These are phyloP conservation scores for Mus minutoides DNA, from an alignment of 2,797 vertebrate species.

Conservation along the genomic window DNA sequence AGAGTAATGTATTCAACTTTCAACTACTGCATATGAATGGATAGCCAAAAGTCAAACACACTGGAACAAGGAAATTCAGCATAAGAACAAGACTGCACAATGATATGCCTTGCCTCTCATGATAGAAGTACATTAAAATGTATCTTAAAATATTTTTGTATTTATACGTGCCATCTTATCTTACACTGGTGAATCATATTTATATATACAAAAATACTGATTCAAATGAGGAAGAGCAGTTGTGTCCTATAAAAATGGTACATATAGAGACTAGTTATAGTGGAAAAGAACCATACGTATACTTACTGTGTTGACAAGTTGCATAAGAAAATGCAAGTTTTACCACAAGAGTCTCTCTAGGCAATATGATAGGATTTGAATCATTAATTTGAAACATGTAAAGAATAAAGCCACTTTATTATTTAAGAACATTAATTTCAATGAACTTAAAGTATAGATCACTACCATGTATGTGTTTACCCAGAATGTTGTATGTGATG, in stretches of 20 bases:
- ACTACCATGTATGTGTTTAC: neutral
- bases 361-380: neutral
- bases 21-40: neutral
- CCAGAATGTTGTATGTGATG: neutral
- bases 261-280: neutral
- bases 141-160: neutral
- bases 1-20: slow-evolving; percentile 23
- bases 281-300: neutral
- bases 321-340: neutral
- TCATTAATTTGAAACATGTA: neutral
- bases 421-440: neutral
- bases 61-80: neutral
- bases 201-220: slow-evolving; percentile 8
- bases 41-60: neutral
- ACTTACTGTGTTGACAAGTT: neutral
- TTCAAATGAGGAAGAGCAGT: neutral
- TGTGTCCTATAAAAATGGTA: neutral
- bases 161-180: neutral
- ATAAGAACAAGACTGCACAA: neutral
- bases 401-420: neutral
- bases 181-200: neutral
- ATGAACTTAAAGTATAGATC: neutral
- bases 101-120: neutral
- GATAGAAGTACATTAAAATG: neutral
- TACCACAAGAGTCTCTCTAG: neutral